Conservation (phyloP, 1,140 invertebrate genomes). For the Penaeus indicus region DNA sequence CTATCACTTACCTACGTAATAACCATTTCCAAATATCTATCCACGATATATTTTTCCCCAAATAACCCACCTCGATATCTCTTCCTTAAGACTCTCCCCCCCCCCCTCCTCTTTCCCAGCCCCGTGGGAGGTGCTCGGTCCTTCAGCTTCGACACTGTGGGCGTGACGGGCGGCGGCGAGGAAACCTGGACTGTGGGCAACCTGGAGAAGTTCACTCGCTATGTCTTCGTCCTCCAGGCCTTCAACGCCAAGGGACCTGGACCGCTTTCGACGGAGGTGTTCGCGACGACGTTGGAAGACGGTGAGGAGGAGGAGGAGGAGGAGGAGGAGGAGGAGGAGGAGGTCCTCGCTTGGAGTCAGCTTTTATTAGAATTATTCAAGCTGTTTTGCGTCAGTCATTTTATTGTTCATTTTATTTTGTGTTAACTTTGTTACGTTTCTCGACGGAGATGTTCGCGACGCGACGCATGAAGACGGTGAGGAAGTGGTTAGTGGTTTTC, state of each 20-base stretch:
- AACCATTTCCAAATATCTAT: no score
- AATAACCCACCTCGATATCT: no score
- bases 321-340: neutral
- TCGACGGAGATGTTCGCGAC: no score
- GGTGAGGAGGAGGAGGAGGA: constrained; percentile 67
- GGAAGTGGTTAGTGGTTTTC: no score
- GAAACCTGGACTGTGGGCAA: constrained; percentile 63
- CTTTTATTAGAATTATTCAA: no score
- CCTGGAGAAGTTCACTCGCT: constrained; percentile 69
- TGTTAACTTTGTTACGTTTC: no score
- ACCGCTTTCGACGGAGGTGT: constrained; percentile 81
- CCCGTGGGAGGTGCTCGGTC: constrained; percentile 29
- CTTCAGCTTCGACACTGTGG: constrained; percentile 56
- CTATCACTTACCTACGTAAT: no score
- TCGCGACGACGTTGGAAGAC: constrained; percentile 85
- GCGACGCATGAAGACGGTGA: no score
- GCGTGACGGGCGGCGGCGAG: constrained; percentile 39
- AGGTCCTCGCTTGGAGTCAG: no score
- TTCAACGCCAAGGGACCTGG: constrained; percentile 74
- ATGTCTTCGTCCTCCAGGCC: constrained; percentile 70
- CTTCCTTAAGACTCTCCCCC: neutral
- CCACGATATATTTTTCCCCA: no score
- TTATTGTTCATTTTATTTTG: no score
- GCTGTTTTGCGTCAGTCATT: no score
- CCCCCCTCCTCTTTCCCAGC: neutral